Conservation (phyloP, 35 echinoderm and acorn worm genomes). For the Chiridota heheva region DNA sequence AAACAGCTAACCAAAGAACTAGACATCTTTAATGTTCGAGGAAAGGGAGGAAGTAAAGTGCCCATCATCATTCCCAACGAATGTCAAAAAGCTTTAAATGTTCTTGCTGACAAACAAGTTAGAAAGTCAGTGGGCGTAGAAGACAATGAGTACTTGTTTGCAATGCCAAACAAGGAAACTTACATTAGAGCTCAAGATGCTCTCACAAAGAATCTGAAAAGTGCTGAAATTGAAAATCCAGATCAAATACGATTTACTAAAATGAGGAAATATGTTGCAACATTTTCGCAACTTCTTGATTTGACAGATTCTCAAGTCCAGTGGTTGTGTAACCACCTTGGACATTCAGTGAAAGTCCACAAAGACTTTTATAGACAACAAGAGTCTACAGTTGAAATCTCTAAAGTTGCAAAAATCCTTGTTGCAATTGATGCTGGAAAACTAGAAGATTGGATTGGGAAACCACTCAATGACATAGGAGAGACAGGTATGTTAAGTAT, state of each 20-base stretch:
- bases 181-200: background rate
- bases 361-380: slow-evolving; percentile 35
- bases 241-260: slow-evolving; percentile 25
- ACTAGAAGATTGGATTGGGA: too few relatives aligned
- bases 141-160: background rate
- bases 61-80: background rate
- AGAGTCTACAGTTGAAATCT: slow-evolving; percentile 25
- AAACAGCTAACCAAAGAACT: too few relatives aligned
- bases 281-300: slow-evolving; percentile 6
- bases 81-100: background rate
- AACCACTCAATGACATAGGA: too few relatives aligned
- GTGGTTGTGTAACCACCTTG: slow-evolving; percentile 40
- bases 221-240: background rate
- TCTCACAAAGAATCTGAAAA: background rate
- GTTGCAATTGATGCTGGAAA: too few relatives aligned
- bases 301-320: slow-evolving; percentile 2
- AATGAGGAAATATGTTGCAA: slow-evolving; percentile 30
- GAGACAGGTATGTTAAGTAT: too few relatives aligned
- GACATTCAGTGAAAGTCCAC: slow-evolving; percentile 10
- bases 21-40: background rate
- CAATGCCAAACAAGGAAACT: background rate
- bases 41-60: background rate
- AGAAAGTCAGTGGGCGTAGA: background rate
- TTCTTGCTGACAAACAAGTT: background rate
- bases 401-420: too few relatives aligned